Evolutionary conservation across 2,797 vertebrate species (phyloP), one percentile per base, ranked within the genome.

Genomic region (Phoeniculus purpureus): DNA sequence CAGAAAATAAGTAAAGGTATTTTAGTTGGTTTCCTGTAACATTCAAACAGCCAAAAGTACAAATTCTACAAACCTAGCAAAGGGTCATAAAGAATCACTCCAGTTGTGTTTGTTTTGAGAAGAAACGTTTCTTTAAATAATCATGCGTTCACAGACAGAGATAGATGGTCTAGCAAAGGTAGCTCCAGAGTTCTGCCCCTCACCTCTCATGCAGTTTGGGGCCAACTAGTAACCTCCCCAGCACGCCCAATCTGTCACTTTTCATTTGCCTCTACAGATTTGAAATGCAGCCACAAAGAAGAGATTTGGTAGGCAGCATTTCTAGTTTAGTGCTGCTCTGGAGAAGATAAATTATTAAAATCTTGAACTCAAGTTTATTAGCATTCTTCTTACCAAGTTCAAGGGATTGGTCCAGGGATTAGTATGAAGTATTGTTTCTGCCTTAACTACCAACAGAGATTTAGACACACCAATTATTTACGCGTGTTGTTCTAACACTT

Each of bases 1-100:
- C 79, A 89, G 70, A 81, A 95, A 92, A 68, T 18, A 90, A 54
- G 67, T 31, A 34, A 64, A 90, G 65, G 83, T 82, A 90, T 94
- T 90, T 66, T 92, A 90, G 78, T 62, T 0, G 0, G 77, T 91
- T 82, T 91, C 81, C 90, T 92, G 0, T 40, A 86, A 62, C 32
- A 31, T 65, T 86, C 67, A 37, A 89, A 78, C 48, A 75, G 89
- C 31, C 72, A 90, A 88, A 82, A 89, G 87, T 10, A 93, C 43
- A 52, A 80, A 72, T 77, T 79, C 80, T 75, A 90, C 45, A 86
- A 87, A 88, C 34, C 43, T 51, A 82, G 73, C 47, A 55, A 74
- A 85, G 51, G 31, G 70, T 70, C 52, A 81, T 56, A 75, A 77
- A 78, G 78, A 70, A 60, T 27, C 7, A 34, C 66, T 62, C 61